Conservation (phyloP, 2,888 invertebrate species). For the Drosophila pseudotalamancana region DNA sequence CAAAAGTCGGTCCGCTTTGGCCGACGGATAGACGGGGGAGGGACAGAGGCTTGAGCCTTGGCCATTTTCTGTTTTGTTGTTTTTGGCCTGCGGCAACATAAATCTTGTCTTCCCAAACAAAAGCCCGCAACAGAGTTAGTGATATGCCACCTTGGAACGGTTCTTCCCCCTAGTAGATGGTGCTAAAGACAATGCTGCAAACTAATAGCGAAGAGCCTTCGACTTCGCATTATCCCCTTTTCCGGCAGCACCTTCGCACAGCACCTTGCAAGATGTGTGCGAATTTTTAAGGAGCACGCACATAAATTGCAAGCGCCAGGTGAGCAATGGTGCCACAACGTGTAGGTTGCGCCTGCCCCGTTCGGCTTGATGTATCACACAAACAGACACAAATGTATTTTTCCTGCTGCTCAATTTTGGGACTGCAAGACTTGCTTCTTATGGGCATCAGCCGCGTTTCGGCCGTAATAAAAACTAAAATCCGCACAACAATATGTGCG, state of each 20-base stretch:
- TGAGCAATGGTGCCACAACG: slow-evolving; percentile 43
- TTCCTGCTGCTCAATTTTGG: slow-evolving; percentile 48
- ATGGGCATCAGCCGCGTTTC: slow-evolving; percentile 66
- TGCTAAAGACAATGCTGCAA: slow-evolving; percentile 57
- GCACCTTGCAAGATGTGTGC: slow-evolving; percentile 33
- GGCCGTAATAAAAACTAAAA: slow-evolving; percentile 79
- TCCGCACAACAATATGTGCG: slow-evolving; percentile 81
- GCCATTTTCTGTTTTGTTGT: slow-evolving; percentile 54
- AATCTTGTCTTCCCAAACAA: slow-evolving; percentile 74
- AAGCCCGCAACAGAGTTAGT: slow-evolving; percentile 33
- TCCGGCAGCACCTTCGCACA: neutral
- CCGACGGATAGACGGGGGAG: neutral
- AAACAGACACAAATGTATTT: slow-evolving; percentile 77
- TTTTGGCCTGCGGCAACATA: slow-evolving; percentile 67
- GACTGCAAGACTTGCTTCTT: slow-evolving; percentile 48
- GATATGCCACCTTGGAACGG: slow-evolving; percentile 13
- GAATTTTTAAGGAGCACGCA: slow-evolving; percentile 70
- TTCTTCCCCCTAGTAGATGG: slow-evolving; percentile 6
- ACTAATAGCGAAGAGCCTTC: slow-evolving; percentile 67
- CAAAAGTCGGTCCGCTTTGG: slow-evolving; percentile 29
- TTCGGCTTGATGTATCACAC: slow-evolving; percentile 71
- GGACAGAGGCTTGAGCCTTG: neutral
- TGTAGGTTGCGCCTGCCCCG: neutral
- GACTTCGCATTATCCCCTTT: neutral
- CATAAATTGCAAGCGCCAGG: slow-evolving; percentile 76